Conservation (phyloP, 2,113 vertebrate species). For the Podarcis raffonei region DNA sequence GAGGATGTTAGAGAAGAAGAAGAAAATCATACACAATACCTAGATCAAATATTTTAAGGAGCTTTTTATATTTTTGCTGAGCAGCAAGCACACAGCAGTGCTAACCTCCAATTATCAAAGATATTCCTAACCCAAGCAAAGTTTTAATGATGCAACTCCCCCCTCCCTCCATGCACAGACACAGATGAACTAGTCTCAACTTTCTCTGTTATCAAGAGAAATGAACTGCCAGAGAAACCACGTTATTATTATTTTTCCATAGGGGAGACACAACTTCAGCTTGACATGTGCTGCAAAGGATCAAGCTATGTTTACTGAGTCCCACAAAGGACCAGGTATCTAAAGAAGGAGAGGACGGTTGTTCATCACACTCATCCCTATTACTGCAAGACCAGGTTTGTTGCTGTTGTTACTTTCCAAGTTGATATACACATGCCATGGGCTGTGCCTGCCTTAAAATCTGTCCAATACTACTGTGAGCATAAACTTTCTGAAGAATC, state of each 20-base stretch:
- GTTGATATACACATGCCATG: background rate
- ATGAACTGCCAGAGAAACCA: background rate
- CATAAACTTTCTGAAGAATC: background rate
- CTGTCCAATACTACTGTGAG: background rate
- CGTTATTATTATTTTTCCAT: background rate
- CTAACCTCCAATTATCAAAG: constrained; percentile 26
- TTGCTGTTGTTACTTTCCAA: background rate
- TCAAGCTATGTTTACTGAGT: background rate
- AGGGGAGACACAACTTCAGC: background rate
- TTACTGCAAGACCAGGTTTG: background rate
- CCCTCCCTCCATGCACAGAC: background rate
- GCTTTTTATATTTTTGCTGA: rapidly evolving
- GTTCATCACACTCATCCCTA: background rate
- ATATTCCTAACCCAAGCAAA: constrained; percentile 19
- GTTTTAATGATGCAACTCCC: background rate
- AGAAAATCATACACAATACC: background rate
- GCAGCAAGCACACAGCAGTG: background rate
- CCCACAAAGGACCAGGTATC: background rate
- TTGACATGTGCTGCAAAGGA: background rate
- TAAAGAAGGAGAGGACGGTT: background rate
- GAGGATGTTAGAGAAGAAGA: background rate
- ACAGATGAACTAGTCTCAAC: background rate
- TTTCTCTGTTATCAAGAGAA: background rate
- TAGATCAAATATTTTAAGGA: background rate
- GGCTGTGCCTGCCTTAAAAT: background rate